Evolutionary conservation across 2,888 invertebrate species (phyloP), one percentile per base, ranked within the genome.

Genomic region (Caprella mutica): DNA sequence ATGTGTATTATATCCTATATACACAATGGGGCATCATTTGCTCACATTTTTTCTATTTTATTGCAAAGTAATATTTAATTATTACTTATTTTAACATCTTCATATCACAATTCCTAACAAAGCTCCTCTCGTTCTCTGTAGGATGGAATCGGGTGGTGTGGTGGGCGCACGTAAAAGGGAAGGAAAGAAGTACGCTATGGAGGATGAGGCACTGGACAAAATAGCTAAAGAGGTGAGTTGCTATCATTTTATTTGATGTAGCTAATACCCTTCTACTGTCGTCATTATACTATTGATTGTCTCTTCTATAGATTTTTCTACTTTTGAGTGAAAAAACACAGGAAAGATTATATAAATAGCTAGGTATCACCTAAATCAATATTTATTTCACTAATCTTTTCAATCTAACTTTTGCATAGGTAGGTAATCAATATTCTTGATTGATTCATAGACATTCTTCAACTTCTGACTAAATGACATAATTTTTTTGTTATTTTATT

Each of bases 121-220:
- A n/a, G n/a, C n/a, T n/a, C n/a, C n/a, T n/a, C n/a, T n/a, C n/a
- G n/a, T n/a, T n/a, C 33, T 33, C 14, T 21, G 2, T 52, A 61
- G 61, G 59, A 63, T 61, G 66, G 62, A 68, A 55, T 68, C 67
- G 65, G 67, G 68, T 56, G 68, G 68, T 33, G 65, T 68, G 64
- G 68, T 69, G 66, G 72, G 70, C 61, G 72, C 72, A 57, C 71
- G 77, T 81, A 88, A 77, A 82, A 71, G 76, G 59, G 73, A 75
- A 56, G 85, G 74, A 76, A 86, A 90, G 75, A 86, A 90, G 69
- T 75, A 75, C 65, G 85, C 89, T 52, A 93, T 92, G n/a, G 96
- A 96, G 76, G 94, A 96, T 77, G 91, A 93, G 73, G 94, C 94
- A 51, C 81, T 96, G 58, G 93, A 94, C 77, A 89, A 90, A 76